A percentile compares a stretch with the other conserved stretches of the same genome.
Evolutionary conservation across 2,113 vertebrate species (phyloP).

Genomic region (Enhydra lutris): DNA sequence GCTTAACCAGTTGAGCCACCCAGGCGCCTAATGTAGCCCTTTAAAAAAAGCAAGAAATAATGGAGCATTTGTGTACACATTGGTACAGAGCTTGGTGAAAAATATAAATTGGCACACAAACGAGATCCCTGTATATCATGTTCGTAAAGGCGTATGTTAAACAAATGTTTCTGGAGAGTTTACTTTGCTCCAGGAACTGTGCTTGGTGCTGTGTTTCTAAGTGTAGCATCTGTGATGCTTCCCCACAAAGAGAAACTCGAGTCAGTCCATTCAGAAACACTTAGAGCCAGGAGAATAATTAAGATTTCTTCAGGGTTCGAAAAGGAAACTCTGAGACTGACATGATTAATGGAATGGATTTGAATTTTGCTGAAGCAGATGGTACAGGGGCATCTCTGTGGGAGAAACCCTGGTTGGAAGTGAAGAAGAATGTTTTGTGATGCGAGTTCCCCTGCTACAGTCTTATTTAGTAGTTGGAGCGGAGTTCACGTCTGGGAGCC

Average conservation of each 20-base stretch:
- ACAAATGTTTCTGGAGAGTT: not conserved
- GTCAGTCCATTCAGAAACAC: not conserved
- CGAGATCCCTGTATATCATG: not conserved
- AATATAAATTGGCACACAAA: not conserved
- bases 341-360: conserved; percentile 61
- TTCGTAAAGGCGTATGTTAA: not conserved
- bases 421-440: conserved; percentile 47
- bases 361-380: conserved; percentile 61
- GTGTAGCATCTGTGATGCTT: not conserved
- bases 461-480: conserved; percentile 50
- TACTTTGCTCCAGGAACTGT: not conserved
- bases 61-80: not conserved
- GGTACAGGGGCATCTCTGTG: conserved; percentile 44
- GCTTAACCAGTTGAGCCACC: not conserved
- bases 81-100: not conserved
- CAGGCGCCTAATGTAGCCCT: not conserved
- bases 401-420: conserved; percentile 55
- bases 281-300: conserved; percentile 26
- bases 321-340: conserved; percentile 21
- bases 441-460: conserved; percentile 34
- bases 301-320: conserved; percentile 50
- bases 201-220: not conserved
- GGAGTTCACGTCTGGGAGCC: conserved; percentile 66
- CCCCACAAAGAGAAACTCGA: not conserved
- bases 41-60: not conserved